A percentile compares a stretch with the other conserved stretches of the same genome.
Conservation (phyloP, 2,113 vertebrate genomes). For the Psittacara wagleri region DNA sequence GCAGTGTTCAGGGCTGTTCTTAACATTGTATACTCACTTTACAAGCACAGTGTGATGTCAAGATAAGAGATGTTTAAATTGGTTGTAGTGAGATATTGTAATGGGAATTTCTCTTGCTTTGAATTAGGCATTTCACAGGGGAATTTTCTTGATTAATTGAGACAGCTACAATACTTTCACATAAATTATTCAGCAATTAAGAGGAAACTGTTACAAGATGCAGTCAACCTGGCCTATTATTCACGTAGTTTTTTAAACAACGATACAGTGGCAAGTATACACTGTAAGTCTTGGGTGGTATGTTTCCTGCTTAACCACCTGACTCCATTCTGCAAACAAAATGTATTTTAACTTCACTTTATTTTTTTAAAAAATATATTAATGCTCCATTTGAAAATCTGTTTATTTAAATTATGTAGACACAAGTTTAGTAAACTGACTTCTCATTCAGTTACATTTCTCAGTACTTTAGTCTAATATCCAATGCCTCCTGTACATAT, state of each 20-base stretch:
- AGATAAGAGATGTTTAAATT: not conserved
- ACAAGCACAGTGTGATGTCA: not conserved
- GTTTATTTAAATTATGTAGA: not conserved
- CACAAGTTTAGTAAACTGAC: not conserved
- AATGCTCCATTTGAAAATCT: not conserved
- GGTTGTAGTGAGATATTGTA: not conserved
- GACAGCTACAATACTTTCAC: conserved; percentile 29
- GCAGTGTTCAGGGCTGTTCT: not conserved
- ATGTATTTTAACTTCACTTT: not conserved
- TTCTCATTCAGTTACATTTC: not conserved
- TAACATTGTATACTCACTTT: not conserved
- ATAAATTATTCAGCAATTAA: conserved; percentile 65
- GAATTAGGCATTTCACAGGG: conserved; percentile 13
- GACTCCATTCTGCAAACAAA: not conserved
- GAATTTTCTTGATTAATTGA: conserved; percentile 53
- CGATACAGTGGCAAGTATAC: not conserved
- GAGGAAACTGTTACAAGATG: conserved; percentile 36
- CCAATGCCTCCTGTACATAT: not conserved
- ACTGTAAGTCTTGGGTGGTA: not conserved
- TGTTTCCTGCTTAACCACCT: not conserved
- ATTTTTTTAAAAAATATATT: not conserved
- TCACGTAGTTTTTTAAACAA: conserved; percentile 14
- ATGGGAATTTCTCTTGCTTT: conserved; percentile 16
- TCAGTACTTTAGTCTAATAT: not conserved
- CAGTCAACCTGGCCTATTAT: not conserved